Evolutionary conservation across 2,113 vertebrate genomes (phyloP).

Genomic region (Okapia johnstoni): DNA sequence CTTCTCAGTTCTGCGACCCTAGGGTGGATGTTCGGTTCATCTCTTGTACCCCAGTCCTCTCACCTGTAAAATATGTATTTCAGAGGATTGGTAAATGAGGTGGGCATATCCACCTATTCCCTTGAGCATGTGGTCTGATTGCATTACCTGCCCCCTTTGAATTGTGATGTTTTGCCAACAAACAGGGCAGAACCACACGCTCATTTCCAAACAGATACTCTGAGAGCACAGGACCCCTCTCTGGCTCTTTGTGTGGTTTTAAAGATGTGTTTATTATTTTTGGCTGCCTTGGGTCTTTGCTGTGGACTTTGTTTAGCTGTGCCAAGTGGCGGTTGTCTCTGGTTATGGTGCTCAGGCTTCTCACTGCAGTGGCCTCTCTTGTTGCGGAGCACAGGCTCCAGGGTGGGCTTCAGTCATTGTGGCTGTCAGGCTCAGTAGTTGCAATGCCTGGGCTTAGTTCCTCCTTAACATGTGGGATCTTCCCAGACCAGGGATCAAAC

Average conservation of each 20-base stretch:
- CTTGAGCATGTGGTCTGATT: not conserved
- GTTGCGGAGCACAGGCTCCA: not conserved
- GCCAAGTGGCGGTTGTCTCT: fast-evolving
- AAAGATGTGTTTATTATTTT: fast-evolving
- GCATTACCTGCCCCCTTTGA: not conserved
- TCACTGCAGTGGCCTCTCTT: not conserved
- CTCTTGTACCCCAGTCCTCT: not conserved
- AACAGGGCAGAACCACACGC: not conserved
- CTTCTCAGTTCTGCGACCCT: not conserved
- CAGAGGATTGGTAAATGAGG: not conserved
- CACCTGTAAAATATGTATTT: not conserved
- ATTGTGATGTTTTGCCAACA: not conserved
- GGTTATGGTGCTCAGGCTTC: not conserved
- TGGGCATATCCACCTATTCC: fast-evolving
- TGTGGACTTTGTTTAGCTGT: not conserved
- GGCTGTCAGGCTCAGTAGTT: not conserved
- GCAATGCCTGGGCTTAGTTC: not conserved
- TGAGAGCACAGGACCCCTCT: not conserved
- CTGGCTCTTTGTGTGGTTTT: not conserved
- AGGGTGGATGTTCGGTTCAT: not conserved
- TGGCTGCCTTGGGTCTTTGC: not conserved
- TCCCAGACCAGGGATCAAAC: not conserved
- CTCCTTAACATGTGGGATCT: not conserved
- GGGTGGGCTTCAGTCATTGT: fast-evolving
- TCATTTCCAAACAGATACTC: not conserved